Percentiles rank a stretch among this genome's conserved stretches.
phyloP scores from a whole-genome alignment of 2,888 invertebrate species.

The Apocheima hispidaria region DNA sequence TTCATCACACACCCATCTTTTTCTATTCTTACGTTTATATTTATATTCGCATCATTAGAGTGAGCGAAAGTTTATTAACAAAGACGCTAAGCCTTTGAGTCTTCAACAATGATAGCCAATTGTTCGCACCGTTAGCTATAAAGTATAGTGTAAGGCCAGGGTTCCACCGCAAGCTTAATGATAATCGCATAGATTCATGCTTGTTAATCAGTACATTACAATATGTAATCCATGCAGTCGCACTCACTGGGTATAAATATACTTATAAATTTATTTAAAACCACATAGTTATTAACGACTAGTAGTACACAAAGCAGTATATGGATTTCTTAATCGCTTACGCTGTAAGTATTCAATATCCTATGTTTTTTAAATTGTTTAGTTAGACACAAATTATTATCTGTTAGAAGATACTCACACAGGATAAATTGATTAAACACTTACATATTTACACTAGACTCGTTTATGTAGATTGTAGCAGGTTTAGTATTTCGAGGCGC shows the following conservation, averaged over 20 bases:
- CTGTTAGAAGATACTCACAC: too few relatives aligned
- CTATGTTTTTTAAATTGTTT: too few relatives aligned
- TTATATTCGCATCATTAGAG: constrained; percentile 3
- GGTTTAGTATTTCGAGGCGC: background rate
- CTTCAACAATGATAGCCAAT: constrained; percentile 20
- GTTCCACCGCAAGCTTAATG: background rate
- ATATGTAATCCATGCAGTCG: too few relatives aligned
- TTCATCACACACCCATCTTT: background rate
- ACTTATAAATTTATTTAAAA: too few relatives aligned
- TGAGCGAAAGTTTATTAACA: constrained; percentile 19
- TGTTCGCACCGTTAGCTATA: constrained; percentile 29
- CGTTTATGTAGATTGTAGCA: background rate
- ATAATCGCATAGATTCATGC: background rate
- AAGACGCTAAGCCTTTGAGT: background rate
- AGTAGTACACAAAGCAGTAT: too few relatives aligned
- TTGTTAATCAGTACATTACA: background rate
- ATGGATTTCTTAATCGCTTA: too few relatives aligned
- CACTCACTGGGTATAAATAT: too few relatives aligned
- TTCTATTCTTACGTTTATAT: background rate
- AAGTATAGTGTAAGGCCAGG: constrained; percentile 1
- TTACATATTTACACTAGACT: too few relatives aligned
- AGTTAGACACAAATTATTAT: too few relatives aligned
- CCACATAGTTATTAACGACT: too few relatives aligned
- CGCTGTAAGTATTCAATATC: too few relatives aligned
- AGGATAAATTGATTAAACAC: too few relatives aligned